phyloP scores from a whole-genome alignment of 2,113 vertebrate genomes.

The Mobula hypostoma region DNA sequence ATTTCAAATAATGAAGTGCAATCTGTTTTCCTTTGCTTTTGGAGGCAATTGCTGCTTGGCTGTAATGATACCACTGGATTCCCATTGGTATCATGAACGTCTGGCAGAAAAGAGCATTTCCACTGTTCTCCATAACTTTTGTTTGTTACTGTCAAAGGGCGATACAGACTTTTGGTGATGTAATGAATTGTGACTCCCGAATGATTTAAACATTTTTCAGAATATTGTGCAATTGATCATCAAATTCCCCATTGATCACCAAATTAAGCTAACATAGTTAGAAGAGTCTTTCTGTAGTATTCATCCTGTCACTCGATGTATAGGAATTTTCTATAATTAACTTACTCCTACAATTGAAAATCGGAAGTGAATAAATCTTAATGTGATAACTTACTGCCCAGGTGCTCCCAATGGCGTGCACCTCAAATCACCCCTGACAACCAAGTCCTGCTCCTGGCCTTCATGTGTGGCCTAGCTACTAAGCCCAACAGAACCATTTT shows the following conservation, averaged over 20 bases:
- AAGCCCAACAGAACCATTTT: too few relatives aligned
- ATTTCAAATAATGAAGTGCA: constrained; percentile 6
- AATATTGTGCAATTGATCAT: constrained; percentile 41
- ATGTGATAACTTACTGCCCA: background rate
- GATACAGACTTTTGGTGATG: background rate
- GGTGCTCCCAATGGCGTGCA: too few relatives aligned
- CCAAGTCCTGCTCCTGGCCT: too few relatives aligned
- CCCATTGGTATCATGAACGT: background rate
- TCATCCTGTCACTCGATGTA: background rate
- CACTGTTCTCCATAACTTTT: background rate
- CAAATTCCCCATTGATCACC: constrained; percentile 44
- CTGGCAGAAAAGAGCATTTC: background rate
- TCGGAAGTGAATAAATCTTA: background rate
- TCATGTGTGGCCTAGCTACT: too few relatives aligned
- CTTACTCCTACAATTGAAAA: background rate
- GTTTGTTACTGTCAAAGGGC: background rate
- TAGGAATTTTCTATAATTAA: background rate
- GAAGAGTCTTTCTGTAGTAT: background rate
- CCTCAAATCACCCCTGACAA: too few relatives aligned
- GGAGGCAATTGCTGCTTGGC: background rate
- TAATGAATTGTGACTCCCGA: background rate
- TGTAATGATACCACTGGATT: background rate
- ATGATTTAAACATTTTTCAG: constrained; percentile 42
- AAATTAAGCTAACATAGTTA: constrained; percentile 36
- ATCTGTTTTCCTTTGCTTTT: background rate